These are phyloP conservation scores for Drosophila sturtevanti DNA, from an alignment of 1,140 invertebrate genomes.

Conservation along the genomic window DNA sequence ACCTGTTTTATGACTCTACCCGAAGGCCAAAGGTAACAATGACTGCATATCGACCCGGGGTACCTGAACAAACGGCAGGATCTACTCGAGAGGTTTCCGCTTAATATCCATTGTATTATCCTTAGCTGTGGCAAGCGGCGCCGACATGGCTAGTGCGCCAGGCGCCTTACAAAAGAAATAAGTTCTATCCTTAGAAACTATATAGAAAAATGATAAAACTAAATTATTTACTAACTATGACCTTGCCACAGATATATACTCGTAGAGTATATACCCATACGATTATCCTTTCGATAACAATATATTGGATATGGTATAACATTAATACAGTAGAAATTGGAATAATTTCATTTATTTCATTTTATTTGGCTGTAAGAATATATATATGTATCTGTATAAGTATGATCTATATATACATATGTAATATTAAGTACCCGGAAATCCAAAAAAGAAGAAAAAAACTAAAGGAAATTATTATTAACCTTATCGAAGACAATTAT, in stretches of 20 bases:
- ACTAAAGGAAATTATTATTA: too few species aligned
- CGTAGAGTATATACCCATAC: background rate
- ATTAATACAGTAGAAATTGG: too few species aligned
- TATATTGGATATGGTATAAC: too few species aligned
- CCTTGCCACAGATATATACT: background rate
- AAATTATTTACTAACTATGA: background rate
- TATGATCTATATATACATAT: conserved; percentile 4
- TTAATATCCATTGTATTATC: conserved; percentile 37
- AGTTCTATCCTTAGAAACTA: background rate
- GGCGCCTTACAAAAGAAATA: conserved; percentile 51
- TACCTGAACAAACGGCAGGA: background rate
- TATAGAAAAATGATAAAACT: background rate
- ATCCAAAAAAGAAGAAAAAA: background rate
- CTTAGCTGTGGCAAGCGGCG: conserved; percentile 29
- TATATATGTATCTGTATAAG: background rate
- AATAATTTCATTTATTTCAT: background rate
- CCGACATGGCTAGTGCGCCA: conserved; percentile 62
- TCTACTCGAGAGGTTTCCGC: conserved; percentile 32
- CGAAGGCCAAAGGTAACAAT: background rate
- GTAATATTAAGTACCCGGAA: background rate
- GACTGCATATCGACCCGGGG: conserved; percentile 32
- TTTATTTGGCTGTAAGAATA: background rate
- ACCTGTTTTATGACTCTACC: conserved; percentile 46
- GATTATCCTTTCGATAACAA: too few species aligned
- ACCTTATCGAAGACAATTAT: background rate